phyloP scores from a whole-genome alignment of 2,797 vertebrate genomes.

The Xenopus petersii region DNA sequence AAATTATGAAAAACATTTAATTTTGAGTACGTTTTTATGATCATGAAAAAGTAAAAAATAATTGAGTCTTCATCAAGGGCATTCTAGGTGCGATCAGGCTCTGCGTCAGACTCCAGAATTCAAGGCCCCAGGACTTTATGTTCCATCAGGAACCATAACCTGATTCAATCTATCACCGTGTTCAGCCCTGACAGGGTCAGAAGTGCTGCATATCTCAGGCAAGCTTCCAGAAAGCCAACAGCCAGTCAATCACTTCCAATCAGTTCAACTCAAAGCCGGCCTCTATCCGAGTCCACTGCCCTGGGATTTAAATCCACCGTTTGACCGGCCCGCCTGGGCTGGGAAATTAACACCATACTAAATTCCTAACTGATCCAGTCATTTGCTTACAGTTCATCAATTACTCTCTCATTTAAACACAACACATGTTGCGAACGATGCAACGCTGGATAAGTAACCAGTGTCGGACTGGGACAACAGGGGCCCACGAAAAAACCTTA shows the following conservation, averaged over 20 bases:
- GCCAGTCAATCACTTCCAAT: conserved; percentile 83
- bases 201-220: conserved; percentile 76
- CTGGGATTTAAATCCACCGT: conserved; percentile 73
- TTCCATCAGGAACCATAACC: conserved; percentile 78
- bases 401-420: conserved; percentile 69
- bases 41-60: too few species aligned
- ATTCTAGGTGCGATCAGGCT: too few species aligned
- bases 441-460: conserved; percentile 54
- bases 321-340: conserved; percentile 70
- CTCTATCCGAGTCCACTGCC: conserved; percentile 71
- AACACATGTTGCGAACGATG: conserved; percentile 64
- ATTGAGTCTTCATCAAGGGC: too few species aligned
- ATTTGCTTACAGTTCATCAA: conserved; percentile 82
- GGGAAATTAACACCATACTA: conserved; percentile 78
- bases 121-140: conserved; percentile 76
- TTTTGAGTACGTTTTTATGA: too few species aligned
- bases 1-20: too few species aligned
- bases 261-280: conserved; percentile 75
- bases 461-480: too few species aligned
- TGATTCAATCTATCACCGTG: conserved; percentile 80
- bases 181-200: conserved; percentile 79
- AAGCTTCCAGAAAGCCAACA: conserved; percentile 75
- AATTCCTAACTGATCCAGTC: conserved; percentile 82
- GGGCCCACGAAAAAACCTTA: too few species aligned
- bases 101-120: conserved; percentile 53